phyloP scores from a whole-genome alignment of 2,113 vertebrate genomes.

The Struthio camelus region DNA sequence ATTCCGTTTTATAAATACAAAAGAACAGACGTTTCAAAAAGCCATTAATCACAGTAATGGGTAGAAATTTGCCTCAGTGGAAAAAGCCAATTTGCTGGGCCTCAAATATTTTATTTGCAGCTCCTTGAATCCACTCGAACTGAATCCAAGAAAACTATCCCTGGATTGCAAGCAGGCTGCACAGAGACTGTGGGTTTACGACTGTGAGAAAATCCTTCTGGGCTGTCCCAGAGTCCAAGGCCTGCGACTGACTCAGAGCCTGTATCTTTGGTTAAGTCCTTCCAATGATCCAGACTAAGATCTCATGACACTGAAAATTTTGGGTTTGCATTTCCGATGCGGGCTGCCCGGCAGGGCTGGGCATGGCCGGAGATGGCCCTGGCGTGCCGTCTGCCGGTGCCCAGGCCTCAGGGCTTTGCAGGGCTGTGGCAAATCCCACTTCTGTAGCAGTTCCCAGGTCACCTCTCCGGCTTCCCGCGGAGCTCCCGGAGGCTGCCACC shows the following conservation, averaged over 20 bases:
- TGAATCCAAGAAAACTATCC: neutral
- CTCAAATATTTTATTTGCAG: neutral
- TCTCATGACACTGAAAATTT: neutral
- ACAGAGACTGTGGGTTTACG: neutral
- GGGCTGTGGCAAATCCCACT: conserved; percentile 9
- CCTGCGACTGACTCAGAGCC: neutral
- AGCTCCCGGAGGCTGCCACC: neutral
- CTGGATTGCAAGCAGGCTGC: neutral
- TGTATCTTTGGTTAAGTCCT: neutral
- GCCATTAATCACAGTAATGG: neutral
- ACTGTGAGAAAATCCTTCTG: neutral
- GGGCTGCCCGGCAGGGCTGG: neutral
- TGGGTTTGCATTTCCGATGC: neutral
- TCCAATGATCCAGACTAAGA: neutral
- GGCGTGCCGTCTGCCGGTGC: neutral
- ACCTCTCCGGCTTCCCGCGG: conserved; percentile 24
- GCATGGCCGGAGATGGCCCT: accelerated
- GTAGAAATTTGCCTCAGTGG: neutral
- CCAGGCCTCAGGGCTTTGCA: conserved; percentile 1
- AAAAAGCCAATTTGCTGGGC: neutral
- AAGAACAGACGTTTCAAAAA: neutral
- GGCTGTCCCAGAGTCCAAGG: neutral
- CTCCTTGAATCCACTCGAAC: neutral
- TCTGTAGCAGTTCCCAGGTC: neutral
- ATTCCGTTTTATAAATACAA: neutral